Evolutionary conservation across 1,140 invertebrate genomes (phyloP).

Genomic region (Carcinoscorpius rotundicauda): DNA sequence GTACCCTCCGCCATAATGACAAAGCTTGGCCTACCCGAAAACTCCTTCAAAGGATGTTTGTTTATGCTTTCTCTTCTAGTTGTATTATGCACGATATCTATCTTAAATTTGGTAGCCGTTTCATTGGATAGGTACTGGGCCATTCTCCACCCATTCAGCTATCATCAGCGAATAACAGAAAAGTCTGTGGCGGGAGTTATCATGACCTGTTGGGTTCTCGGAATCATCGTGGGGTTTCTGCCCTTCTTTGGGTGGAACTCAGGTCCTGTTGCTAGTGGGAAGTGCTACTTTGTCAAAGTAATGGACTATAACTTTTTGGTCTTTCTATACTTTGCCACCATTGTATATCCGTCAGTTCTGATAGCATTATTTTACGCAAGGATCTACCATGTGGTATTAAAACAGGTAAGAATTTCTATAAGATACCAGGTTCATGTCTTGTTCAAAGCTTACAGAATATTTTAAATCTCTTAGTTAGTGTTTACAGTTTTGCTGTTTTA

Average conservation of each 20-base stretch:
- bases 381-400: conserved; percentile 73
- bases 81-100: conserved; percentile 79
- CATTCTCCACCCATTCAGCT: conserved; percentile 76
- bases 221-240: conserved; percentile 61
- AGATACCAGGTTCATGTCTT: no score
- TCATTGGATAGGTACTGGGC: conserved; percentile 86
- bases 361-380: conserved; percentile 73
- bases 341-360: conserved; percentile 69
- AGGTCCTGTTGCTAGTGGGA: conserved; percentile 39
- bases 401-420: conserved; percentile 48
- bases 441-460: no score
- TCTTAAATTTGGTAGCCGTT: conserved; percentile 79
- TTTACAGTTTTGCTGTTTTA: no score
- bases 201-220: conserved; percentile 67
- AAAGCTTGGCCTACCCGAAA: conserved; percentile 55
- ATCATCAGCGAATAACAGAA: conserved; percentile 47
- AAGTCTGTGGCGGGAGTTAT: conserved; percentile 52
- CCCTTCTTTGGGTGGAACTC: conserved; percentile 71
- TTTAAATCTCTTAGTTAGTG: no score
- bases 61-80: conserved; percentile 73
- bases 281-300: conserved; percentile 66
- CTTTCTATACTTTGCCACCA: conserved; percentile 77
- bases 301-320: conserved; percentile 80
- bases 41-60: conserved; percentile 59
- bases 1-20: conserved; percentile 76